These are phyloP conservation scores for Bombyx mandarina DNA, from an alignment of 1,140 invertebrate genomes.

Conservation along the genomic window DNA sequence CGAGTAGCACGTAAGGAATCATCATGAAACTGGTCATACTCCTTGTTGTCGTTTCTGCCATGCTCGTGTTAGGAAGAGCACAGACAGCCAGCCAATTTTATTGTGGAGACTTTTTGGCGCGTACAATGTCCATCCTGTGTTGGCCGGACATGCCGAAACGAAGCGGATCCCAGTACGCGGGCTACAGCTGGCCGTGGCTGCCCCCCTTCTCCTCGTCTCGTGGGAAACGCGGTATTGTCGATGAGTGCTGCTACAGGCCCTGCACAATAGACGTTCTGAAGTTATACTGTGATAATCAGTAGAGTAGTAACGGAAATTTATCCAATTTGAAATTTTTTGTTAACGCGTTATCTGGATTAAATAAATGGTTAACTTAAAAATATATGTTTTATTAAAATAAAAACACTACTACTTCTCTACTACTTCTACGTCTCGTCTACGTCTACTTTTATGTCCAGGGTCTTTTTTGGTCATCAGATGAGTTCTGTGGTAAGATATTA, in stretches of 20 bases:
- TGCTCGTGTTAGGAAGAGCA: neutral
- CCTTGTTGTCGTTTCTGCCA: neutral
- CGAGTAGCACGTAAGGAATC: no score
- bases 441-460: no score
- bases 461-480: no score
- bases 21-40: slow-evolving; percentile 1
- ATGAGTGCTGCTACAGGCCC: slow-evolving; percentile 4
- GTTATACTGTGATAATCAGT: neutral
- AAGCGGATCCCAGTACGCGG: slow-evolving; percentile 1
- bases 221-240: slow-evolving; percentile 2
- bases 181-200: neutral
- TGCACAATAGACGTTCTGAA: slow-evolving; percentile 4
- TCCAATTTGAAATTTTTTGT: no score
- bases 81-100: neutral
- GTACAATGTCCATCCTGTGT: slow-evolving; percentile 3
- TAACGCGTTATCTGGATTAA: no score
- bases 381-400: no score
- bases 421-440: no score
- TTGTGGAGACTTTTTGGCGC: slow-evolving; percentile 4
- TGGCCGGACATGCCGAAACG: neutral
- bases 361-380: no score
- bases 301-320: no score
- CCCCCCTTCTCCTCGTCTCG: neutral
- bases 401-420: no score
- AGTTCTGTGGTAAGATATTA: no score